These are phyloP conservation scores for Pherbina coryleti DNA, from an alignment of 2,888 invertebrate species.

Conservation along the genomic window DNA sequence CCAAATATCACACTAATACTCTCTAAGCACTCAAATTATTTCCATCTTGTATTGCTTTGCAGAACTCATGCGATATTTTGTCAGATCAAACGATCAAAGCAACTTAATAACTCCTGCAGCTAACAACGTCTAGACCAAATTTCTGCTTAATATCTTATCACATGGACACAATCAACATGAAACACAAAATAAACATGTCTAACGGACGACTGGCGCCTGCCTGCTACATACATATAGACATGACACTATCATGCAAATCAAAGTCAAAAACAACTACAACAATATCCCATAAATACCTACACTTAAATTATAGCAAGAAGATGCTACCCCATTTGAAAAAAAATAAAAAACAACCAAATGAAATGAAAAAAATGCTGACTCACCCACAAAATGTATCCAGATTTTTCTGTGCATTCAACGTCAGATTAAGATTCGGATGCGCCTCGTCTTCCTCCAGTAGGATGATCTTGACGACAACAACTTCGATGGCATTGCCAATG, in stretches of 20 bases:
- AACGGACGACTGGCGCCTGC: conserved; percentile 23
- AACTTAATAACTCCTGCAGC: conserved; percentile 31
- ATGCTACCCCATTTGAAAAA: not conserved
- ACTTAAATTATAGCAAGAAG: not conserved
- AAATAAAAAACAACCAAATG: not conserved
- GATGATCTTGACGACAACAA: conserved; percentile 89
- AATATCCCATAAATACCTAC: not conserved
- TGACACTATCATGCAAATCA: not conserved
- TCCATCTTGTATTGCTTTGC: no score
- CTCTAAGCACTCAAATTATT: no score
- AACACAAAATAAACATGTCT: not conserved
- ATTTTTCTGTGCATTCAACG: conserved; percentile 86
- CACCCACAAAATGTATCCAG: conserved; percentile 84
- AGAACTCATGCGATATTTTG: not conserved
- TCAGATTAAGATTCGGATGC: conserved; percentile 77
- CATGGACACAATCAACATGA: conserved; percentile 39
- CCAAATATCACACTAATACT: no score
- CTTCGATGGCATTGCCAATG: conserved; percentile 90
- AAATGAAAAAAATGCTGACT: conserved; percentile 44
- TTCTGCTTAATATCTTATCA: conserved; percentile 45
- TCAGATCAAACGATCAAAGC: not conserved
- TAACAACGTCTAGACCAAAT: conserved; percentile 44
- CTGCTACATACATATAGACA: not conserved
- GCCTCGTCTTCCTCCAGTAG: conserved; percentile 75
- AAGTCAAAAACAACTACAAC: conserved; percentile 14